phyloP scores from a whole-genome alignment of 2,113 vertebrate species.

The Pleuronectes platessa region DNA sequence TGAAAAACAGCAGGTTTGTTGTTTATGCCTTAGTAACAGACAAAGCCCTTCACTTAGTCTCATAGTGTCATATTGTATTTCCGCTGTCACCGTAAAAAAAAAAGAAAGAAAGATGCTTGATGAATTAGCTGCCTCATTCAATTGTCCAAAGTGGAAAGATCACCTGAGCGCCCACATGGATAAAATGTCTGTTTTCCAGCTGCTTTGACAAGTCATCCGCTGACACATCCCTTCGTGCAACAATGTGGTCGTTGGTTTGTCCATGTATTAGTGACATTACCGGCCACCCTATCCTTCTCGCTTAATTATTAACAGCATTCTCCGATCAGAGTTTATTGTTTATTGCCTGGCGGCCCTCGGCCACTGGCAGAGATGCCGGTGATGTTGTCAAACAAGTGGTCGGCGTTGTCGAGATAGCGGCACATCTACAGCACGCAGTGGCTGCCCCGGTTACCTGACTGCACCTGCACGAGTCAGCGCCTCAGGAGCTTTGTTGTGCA shows the following conservation, averaged over 20 bases:
- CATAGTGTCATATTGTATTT: slow-evolving; percentile 46
- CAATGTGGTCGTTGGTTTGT: slow-evolving; percentile 64
- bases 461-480: slow-evolving; percentile 21
- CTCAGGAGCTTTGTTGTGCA: neutral
- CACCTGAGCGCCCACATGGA: slow-evolving; percentile 49
- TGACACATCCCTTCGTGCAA: slow-evolving; percentile 68
- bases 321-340: slow-evolving; percentile 82
- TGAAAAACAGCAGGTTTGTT: neutral
- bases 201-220: slow-evolving; percentile 70
- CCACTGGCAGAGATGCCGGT: slow-evolving; percentile 53
- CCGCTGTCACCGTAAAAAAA: slow-evolving; percentile 23
- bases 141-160: slow-evolving; percentile 61
- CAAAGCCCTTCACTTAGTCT: neutral
- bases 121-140: slow-evolving; percentile 27
- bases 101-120: slow-evolving; percentile 1
- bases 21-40: slow-evolving; percentile 17
- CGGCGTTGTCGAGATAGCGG: slow-evolving; percentile 62
- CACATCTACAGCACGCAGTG: slow-evolving; percentile 10
- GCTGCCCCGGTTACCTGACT: slow-evolving; percentile 30
- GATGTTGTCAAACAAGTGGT: slow-evolving; percentile 65
- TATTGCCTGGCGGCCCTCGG: slow-evolving; percentile 70
- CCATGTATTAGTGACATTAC: slow-evolving; percentile 76
- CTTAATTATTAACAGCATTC: slow-evolving; percentile 82
- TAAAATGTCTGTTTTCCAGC: slow-evolving; percentile 73
- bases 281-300: slow-evolving; percentile 78